Evolutionary conservation across 1,140 invertebrate species (phyloP), one percentile per base, ranked within the genome.

Genomic region (Daktulosphaira vitifoliae): DNA sequence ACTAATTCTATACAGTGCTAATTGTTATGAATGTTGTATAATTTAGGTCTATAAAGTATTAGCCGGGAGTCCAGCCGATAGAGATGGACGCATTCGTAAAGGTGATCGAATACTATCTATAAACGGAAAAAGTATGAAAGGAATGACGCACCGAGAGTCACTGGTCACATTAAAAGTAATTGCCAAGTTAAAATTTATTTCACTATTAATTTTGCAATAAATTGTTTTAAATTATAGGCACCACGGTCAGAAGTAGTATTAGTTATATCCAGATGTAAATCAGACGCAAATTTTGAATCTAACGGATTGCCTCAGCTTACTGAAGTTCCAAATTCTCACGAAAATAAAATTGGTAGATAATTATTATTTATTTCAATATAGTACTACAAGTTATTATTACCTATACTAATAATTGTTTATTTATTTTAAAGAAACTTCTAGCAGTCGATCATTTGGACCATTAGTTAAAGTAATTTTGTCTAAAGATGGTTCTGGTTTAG

Each of bases 61-160:
- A 67, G 80, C 81, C 52, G 89, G 89, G 68, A 90, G 89, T 68
- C 81, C 90, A 65, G 90, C 91, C 9, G 87, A 90, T 70, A 83
- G 84, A 71, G 90, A 92, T 74, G 90, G 90, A 3, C 78, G 85
- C 53, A 80, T 93, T n/a, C 85, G 88, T 74, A 84, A 88, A 72
- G 91, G 92, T 15, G 90, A 92, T 71, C 82, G 89, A 71, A 85
- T 96, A 11, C 76, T 91, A 38, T 91, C 89, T 38, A 92, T 94
- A 68, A 95, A 96, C 75, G 89, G 89, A n/a, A 82, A 82, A 71
- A 81, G 81, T 67, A 87, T 91, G 75, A 80, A 84, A 65, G 88
- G 86, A 53, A 75, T 92, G 18, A 90, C 87, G 25, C 90, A 95
- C 73, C 79, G 84, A 15, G 86, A 93, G 73, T 90, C 90, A 65